A percentile compares a stretch with the other conserved stretches of the same genome.
phyloP scores from a whole-genome alignment of 2,797 vertebrate genomes.

The Muscicapa striata region DNA sequence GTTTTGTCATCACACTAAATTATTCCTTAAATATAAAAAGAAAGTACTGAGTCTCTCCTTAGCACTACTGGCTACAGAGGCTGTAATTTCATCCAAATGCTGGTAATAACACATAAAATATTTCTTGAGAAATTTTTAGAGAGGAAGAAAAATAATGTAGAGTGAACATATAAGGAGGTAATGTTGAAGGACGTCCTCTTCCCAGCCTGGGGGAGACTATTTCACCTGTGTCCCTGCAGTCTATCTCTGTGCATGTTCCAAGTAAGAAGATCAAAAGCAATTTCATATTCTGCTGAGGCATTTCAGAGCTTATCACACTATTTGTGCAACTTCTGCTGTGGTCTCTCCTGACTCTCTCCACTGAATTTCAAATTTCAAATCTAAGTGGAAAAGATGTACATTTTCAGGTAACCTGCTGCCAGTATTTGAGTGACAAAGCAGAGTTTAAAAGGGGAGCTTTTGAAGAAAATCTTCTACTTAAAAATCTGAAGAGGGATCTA shows the following conservation, averaged over 20 bases:
- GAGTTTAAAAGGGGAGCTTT: neutral
- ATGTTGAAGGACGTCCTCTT: neutral
- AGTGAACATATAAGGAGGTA: neutral
- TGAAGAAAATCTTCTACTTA: neutral
- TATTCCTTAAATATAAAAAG: neutral
- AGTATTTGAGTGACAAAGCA: neutral
- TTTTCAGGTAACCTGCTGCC: neutral
- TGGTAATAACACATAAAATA: neutral
- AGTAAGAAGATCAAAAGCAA: conserved; percentile 5
- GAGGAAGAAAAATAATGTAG: neutral
- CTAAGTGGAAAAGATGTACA: neutral
- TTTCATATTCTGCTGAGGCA: conserved; percentile 16
- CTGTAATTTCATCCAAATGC: neutral
- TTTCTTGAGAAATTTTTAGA: neutral
- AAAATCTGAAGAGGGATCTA: neutral
- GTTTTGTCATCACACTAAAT: neutral
- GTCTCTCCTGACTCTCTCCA: neutral
- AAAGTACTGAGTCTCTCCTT: neutral
- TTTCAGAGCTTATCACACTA: neutral
- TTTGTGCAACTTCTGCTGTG: neutral
- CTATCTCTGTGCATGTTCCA: neutral
- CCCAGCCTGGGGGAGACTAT: neutral
- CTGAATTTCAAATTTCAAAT: neutral
- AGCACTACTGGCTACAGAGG: neutral
- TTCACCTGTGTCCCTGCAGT: neutral